These are phyloP conservation scores for Melanostigma gelatinosum DNA, from an alignment of 2,113 vertebrate species.

Conservation along the genomic window DNA sequence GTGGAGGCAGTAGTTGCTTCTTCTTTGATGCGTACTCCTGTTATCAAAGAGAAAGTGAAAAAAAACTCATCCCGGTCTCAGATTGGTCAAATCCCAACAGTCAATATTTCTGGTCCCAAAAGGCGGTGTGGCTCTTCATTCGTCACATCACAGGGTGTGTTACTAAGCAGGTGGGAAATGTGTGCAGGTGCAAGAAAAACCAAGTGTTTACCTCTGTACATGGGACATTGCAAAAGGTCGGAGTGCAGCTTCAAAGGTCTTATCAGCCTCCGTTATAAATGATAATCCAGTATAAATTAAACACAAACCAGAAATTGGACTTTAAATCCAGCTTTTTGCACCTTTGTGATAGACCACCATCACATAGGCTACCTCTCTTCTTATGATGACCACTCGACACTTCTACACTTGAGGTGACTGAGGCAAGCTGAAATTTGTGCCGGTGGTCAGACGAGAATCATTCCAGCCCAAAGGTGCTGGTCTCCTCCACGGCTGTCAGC, in stretches of 20 bases:
- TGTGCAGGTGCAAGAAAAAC: constrained; percentile 34
- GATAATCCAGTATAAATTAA: constrained; percentile 18
- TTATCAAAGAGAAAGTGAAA: constrained; percentile 22
- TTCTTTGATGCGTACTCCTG: constrained; percentile 9
- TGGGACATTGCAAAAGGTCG: neutral
- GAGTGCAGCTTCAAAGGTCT: constrained; percentile 8
- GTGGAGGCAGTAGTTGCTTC: constrained; percentile 61
- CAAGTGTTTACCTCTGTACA: neutral
- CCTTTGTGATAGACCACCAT: no score
- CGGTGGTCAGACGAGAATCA: constrained; percentile 50
- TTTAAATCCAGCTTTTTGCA: constrained; percentile 14
- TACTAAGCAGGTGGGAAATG: constrained; percentile 9
- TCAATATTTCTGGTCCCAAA: constrained; percentile 26
- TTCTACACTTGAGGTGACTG: neutral
- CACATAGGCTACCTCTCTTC: neutral
- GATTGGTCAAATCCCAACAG: constrained; percentile 10
- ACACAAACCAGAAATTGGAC: neutral
- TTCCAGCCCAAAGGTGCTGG: constrained; percentile 95
- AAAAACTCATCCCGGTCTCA: neutral
- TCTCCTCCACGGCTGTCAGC: constrained; percentile 95
- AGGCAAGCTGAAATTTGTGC: neutral
- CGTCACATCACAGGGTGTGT: constrained; percentile 21
- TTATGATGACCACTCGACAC: neutral
- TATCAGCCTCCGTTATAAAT: constrained; percentile 1
- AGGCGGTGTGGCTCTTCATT: constrained; percentile 49